Evolutionary conservation across 2,113 vertebrate species (phyloP).

Genomic region (Apteryx mantelli): DNA sequence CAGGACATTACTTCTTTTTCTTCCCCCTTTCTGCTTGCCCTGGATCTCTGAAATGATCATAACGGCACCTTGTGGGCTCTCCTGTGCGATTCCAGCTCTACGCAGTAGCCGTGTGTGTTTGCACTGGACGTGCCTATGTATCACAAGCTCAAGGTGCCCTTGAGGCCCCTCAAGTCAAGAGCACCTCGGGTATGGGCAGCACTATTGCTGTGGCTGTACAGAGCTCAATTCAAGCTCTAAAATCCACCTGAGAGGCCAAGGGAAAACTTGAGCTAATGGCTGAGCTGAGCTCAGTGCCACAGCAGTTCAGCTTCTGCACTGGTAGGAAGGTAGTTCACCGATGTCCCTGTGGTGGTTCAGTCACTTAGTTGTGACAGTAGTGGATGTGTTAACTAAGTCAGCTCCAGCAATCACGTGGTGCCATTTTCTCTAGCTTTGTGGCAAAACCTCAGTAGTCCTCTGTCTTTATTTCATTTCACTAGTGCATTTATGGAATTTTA

Average conservation of each 20-base stretch:
- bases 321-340: fast-evolving
- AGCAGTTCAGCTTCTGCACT: background rate
- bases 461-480: background rate
- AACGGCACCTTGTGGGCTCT: background rate
- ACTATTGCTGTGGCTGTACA: background rate
- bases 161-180: background rate
- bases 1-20: background rate
- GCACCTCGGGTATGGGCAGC: fast-evolving
- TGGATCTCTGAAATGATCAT: background rate
- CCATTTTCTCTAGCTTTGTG: fast-evolving
- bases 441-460: background rate
- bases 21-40: background rate
- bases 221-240: background rate
- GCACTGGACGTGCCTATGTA: fast-evolving
- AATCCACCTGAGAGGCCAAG: background rate
- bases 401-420: fast-evolving
- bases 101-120: background rate
- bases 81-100: background rate
- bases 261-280: background rate
- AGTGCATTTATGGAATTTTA: background rate
- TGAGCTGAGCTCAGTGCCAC: background rate
- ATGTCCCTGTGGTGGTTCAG: background rate
- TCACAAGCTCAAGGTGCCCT: background rate
- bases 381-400: background rate
- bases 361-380: background rate